Conservation (phyloP, 2,113 vertebrate genomes). For the Etia nguti region DNA sequence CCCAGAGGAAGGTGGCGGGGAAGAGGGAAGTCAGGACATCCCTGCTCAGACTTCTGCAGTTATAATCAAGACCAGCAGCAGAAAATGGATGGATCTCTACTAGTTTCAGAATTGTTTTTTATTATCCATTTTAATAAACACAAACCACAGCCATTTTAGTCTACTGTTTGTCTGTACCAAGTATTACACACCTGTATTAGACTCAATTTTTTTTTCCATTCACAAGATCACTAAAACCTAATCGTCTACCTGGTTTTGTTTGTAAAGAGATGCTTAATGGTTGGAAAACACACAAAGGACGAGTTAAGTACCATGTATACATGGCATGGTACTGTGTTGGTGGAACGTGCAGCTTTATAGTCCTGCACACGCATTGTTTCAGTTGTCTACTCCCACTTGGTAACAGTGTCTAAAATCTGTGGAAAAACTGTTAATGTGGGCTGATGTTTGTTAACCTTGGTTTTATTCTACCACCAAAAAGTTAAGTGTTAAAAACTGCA, state of each 20-base stretch:
- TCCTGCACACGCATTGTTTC: neutral
- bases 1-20: neutral
- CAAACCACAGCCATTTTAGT: neutral
- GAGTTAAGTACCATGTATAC: neutral
- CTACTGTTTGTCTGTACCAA: neutral
- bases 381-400: neutral
- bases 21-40: neutral
- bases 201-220: neutral
- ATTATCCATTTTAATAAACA: neutral
- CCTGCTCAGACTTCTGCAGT: neutral
- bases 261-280: neutral
- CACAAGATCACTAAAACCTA: neutral
- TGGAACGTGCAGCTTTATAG: neutral
- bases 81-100: neutral
- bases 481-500: neutral
- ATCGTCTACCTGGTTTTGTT: neutral
- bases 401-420: neutral
- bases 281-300: neutral
- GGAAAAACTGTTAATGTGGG: neutral
- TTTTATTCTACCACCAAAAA: too few relatives aligned
- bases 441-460: neutral
- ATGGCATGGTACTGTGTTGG: neutral
- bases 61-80: too few relatives aligned
- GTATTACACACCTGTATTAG: neutral
- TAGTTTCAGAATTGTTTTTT: neutral